Evolutionary conservation across 2,113 vertebrate species (phyloP).

Genomic region (Colinus virginianus): DNA sequence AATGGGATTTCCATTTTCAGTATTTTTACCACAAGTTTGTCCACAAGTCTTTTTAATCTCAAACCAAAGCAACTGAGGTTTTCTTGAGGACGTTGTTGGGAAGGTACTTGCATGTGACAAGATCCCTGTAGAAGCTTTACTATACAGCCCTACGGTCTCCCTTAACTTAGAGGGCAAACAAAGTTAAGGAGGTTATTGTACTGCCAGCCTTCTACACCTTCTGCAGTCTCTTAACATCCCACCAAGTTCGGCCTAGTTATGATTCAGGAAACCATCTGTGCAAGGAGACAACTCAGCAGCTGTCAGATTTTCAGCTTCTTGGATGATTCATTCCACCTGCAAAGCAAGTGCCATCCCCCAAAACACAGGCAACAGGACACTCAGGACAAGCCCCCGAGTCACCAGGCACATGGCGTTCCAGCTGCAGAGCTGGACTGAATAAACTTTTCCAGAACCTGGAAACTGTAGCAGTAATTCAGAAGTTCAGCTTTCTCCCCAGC

Average conservation of each 20-base stretch:
- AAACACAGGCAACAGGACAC: not conserved
- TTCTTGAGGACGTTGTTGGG: not conserved
- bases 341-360: slow-evolving; percentile 5
- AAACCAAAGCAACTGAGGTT: not conserved
- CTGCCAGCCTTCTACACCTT: not conserved
- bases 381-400: not conserved
- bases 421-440: not conserved
- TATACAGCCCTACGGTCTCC: not conserved
- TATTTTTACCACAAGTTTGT: not conserved
- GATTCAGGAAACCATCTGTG: slow-evolving; percentile 33
- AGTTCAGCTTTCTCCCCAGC: not conserved
- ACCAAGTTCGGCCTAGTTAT: slow-evolving; percentile 26
- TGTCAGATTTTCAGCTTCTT: not conserved
- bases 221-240: not conserved
- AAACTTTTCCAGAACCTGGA: not conserved
- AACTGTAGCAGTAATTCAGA: not conserved
- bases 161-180: not conserved
- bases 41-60: not conserved
- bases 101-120: not conserved
- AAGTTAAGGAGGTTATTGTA: slow-evolving; percentile 11
- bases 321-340: not conserved
- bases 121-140: not conserved
- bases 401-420: not conserved
- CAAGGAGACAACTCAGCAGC: not conserved
- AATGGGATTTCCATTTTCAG: not conserved